phyloP scores from a whole-genome alignment of 2,888 invertebrate genomes.

The Galerucella calmariensis region DNA sequence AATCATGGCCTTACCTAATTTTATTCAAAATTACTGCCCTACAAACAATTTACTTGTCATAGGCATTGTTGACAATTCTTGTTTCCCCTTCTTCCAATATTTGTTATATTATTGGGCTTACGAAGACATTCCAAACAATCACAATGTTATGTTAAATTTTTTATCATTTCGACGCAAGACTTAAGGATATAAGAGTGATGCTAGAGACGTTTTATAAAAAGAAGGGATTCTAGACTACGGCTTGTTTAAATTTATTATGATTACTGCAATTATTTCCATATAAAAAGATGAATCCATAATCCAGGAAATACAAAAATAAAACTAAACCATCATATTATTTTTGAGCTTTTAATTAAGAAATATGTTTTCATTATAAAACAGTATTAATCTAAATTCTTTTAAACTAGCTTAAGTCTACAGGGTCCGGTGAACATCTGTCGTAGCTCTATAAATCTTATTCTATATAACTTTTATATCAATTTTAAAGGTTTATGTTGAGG shows the following conservation, averaged over 20 bases:
- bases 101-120: conserved; percentile 5
- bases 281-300: too few relatives aligned
- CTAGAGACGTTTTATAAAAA: conserved; percentile 3
- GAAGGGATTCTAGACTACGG: not conserved
- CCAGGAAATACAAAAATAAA: too few relatives aligned
- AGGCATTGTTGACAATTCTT: not conserved
- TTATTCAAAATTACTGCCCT: not conserved
- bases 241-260: not conserved
- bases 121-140: conserved; percentile 9
- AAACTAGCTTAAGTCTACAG: not conserved
- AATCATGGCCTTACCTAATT: too few relatives aligned
- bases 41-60: not conserved
- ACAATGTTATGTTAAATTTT: not conserved
- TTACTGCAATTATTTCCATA: not conserved
- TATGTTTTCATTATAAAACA: not conserved
- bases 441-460: too few relatives aligned
- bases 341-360: too few relatives aligned
- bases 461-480: too few relatives aligned
- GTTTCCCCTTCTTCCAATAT: not conserved
- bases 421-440: too few relatives aligned
- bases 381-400: not conserved
- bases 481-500: too few relatives aligned
- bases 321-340: too few relatives aligned
- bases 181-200: not conserved
- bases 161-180: conserved; percentile 4